Evolutionary conservation across 2,797 vertebrate genomes (phyloP).

Genomic region (Danio albolineatus): DNA sequence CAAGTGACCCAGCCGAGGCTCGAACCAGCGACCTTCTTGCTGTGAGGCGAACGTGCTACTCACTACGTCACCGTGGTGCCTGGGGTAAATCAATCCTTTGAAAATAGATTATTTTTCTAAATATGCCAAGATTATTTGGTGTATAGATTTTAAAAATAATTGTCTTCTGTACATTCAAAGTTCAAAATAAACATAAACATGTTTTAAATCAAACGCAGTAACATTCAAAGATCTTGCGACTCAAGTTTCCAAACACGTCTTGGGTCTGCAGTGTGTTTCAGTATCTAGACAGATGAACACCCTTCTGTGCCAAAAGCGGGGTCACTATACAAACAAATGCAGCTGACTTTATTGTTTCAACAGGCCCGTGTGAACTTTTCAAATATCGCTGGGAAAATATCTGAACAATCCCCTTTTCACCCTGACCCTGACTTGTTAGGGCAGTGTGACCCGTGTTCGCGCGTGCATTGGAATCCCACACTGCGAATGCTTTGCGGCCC

Average conservation of each 20-base stretch:
- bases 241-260: neutral
- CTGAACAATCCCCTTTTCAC: slow-evolving; percentile 49
- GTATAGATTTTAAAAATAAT: neutral
- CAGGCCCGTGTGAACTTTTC: slow-evolving; percentile 26
- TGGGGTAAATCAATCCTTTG: too few species aligned
- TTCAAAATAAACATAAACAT: neutral
- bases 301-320: neutral
- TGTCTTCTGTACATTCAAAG: too few species aligned
- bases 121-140: neutral
- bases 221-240: neutral
- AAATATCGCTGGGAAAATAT: slow-evolving; percentile 55
- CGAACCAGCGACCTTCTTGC: too few species aligned
- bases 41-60: too few species aligned
- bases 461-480: slow-evolving; percentile 74
- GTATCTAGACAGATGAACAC: slow-evolving; percentile 4
- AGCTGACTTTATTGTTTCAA: slow-evolving; percentile 39
- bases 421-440: slow-evolving; percentile 44
- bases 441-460: slow-evolving; percentile 36
- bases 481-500: slow-evolving; percentile 51
- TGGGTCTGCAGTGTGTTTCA: neutral
- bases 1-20: too few species aligned
- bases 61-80: too few species aligned
- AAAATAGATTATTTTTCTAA: too few species aligned
- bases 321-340: slow-evolving; percentile 8
- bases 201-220: neutral